Conservation (phyloP, 2,888 invertebrate genomes). For the Acrocera orbiculus region DNA sequence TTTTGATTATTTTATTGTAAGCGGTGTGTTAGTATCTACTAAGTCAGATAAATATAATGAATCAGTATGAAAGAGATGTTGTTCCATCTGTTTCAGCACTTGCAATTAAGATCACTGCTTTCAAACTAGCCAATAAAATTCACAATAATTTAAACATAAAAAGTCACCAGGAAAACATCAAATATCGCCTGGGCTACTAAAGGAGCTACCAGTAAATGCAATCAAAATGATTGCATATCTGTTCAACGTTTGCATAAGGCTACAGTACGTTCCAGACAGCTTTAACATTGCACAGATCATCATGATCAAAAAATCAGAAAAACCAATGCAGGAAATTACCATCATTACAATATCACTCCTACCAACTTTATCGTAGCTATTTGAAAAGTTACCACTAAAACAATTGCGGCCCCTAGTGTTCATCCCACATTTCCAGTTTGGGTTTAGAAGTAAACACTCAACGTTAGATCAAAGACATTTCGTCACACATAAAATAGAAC, state of each 20-base stretch:
- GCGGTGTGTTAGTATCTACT: too few species aligned
- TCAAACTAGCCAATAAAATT: too few species aligned
- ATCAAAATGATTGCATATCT: too few species aligned
- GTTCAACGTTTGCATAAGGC: background rate
- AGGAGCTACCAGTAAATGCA: too few species aligned
- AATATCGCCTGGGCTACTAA: too few species aligned
- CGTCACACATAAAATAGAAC: slow-evolving; percentile 3
- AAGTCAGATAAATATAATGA: too few species aligned
- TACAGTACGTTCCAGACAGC: background rate
- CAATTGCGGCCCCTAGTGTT: slow-evolving; percentile 10
- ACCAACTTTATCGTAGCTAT: slow-evolving; percentile 14
- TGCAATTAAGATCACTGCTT: too few species aligned
- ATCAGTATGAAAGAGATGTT: too few species aligned
- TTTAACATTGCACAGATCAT: slow-evolving; percentile 15
- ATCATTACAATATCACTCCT: slow-evolving; percentile 15
- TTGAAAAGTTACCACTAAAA: slow-evolving; percentile 14
- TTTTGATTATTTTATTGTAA: too few species aligned
- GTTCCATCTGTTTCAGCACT: too few species aligned
- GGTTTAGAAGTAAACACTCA: slow-evolving; percentile 7
- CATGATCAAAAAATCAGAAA: slow-evolving; percentile 16
- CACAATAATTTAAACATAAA: too few species aligned
- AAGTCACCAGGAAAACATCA: too few species aligned
- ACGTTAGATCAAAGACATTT: slow-evolving; percentile 7
- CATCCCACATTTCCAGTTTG: slow-evolving; percentile 3
- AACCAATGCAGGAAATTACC: slow-evolving; percentile 12